phyloP scores from a whole-genome alignment of 2,888 invertebrate genomes.

The Rhagonycha fulva region DNA sequence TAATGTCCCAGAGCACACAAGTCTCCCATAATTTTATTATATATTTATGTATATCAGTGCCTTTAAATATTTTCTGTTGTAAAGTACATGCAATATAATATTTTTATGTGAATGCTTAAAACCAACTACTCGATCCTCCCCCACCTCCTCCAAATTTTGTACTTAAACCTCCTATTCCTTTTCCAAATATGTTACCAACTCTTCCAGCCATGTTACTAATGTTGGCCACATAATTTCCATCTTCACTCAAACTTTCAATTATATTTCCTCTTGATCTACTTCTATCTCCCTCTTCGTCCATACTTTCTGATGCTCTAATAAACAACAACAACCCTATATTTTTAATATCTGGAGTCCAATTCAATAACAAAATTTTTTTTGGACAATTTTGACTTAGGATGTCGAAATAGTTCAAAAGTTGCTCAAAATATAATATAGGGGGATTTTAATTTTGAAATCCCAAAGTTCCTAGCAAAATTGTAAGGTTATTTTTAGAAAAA shows the following conservation, averaged over 20 bases:
- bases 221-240: slow-evolving; percentile 75
- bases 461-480: too few relatives aligned
- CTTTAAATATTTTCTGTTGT: slow-evolving; percentile 13
- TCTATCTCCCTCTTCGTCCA: slow-evolving; percentile 64
- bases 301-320: slow-evolving; percentile 48
- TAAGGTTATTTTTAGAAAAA: too few relatives aligned
- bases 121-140: slow-evolving; percentile 83
- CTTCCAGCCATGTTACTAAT: slow-evolving; percentile 85
- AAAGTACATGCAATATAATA: slow-evolving; percentile 17
- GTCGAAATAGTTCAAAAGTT: too few relatives aligned
- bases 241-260: slow-evolving; percentile 67
- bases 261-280: slow-evolving; percentile 65
- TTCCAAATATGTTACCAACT: slow-evolving; percentile 88
- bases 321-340: neutral
- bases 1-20: slow-evolving; percentile 24
- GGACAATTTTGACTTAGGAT: too few relatives aligned
- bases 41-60: slow-evolving; percentile 13
- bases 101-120: slow-evolving; percentile 57
- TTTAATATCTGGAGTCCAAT: neutral
- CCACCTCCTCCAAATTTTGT: slow-evolving; percentile 87
- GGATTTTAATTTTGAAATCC: too few relatives aligned
- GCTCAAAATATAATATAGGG: too few relatives aligned
- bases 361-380: too few relatives aligned
- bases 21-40: slow-evolving; percentile 14
- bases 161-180: slow-evolving; percentile 87